Percentiles rank a stretch among this genome's conserved stretches.
Conservation (phyloP, 2,888 invertebrate genomes). For the Phortica magna region DNA sequence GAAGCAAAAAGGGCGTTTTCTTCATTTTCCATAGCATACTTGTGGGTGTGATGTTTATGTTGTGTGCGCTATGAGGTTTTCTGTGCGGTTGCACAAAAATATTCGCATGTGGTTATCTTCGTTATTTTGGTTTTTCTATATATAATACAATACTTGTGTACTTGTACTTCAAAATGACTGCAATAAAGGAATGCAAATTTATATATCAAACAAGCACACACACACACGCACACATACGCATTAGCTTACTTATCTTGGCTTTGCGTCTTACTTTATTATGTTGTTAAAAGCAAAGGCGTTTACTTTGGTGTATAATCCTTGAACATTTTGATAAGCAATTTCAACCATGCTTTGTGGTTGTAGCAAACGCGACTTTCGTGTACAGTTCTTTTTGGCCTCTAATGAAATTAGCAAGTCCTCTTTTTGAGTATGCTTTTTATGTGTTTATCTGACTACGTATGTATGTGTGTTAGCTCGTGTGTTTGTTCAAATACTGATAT, state of each 20-base stretch:
- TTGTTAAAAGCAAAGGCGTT: neutral
- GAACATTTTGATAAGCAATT: constrained; percentile 67
- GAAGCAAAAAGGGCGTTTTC: constrained; percentile 61
- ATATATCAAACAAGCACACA: constrained; percentile 42
- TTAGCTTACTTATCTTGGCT: constrained; percentile 4
- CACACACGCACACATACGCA: neutral
- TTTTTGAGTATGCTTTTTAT: neutral
- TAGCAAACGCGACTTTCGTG: constrained; percentile 22
- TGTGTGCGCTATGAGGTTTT: constrained; percentile 40
- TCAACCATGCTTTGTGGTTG: constrained; percentile 52
- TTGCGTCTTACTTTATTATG: neutral
- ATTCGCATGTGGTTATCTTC: constrained; percentile 27
- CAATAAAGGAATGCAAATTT: constrained; percentile 73
- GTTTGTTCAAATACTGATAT: constrained; percentile 24
- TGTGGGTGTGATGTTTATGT: neutral
- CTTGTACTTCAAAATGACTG: constrained; percentile 53
- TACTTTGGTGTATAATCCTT: constrained; percentile 20
- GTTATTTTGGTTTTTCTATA: constrained; percentile 20
- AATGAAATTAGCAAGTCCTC: constrained; percentile 71
- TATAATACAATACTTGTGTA: too few relatives aligned
- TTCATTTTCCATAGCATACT: neutral
- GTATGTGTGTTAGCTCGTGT: constrained; percentile 35
- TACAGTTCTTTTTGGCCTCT: constrained; percentile 41
- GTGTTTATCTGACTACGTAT: neutral
- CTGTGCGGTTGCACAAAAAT: constrained; percentile 39